Evolutionary conservation across 2,113 vertebrate genomes (phyloP).

Genomic region (Ophiodon elongatus): DNA sequence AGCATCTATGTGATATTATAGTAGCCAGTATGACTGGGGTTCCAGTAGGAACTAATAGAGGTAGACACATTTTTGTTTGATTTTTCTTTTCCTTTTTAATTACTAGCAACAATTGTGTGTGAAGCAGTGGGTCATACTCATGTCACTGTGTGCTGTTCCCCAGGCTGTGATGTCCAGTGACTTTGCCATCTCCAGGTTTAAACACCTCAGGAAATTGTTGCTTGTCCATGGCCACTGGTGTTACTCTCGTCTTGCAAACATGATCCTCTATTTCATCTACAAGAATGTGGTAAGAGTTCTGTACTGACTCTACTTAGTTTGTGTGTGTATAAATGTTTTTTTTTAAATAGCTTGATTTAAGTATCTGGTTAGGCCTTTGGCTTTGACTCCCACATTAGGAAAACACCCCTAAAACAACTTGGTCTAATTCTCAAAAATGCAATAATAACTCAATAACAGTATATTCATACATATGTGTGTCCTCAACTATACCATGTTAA

Average conservation of each 20-base stretch:
- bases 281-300: constrained; percentile 92
- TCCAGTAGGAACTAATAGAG: not conserved
- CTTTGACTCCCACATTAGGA: not conserved
- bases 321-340: not conserved
- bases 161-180: constrained; percentile 99
- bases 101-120: not conserved
- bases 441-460: not conserved
- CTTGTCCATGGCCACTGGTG: constrained; percentile 97
- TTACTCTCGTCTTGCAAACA: constrained; percentile 91
- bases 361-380: not conserved
- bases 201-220: constrained; percentile 92
- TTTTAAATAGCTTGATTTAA: not conserved
- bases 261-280: constrained; percentile 97
- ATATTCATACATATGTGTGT: no score
- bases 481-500: not conserved
- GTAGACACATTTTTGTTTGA: not conserved
- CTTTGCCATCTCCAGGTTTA: constrained; percentile 94
- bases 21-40: no score
- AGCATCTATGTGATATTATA: not conserved
- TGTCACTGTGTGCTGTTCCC: constrained; percentile 37
- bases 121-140: not conserved
- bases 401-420: no score
- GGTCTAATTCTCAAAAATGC: no score
- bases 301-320: not conserved
- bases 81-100: not conserved